phyloP scores from a whole-genome alignment of 2,797 vertebrate genomes.

The Lindbergichthys nudifrons region DNA sequence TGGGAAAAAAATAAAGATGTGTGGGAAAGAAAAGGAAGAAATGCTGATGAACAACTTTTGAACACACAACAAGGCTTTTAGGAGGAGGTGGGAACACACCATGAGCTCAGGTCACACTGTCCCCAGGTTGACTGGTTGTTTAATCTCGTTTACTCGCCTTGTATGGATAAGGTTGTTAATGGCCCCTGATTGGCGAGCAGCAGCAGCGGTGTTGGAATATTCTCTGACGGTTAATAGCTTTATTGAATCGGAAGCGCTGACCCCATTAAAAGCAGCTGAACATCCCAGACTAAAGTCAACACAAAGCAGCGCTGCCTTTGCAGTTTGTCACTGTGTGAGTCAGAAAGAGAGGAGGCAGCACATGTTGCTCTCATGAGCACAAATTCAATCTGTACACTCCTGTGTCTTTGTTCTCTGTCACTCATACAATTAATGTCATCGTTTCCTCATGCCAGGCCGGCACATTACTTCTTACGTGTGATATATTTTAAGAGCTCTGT shows the following conservation, averaged over 20 bases:
- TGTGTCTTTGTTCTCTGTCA: slow-evolving; percentile 55
- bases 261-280: slow-evolving; percentile 82
- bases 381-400: slow-evolving; percentile 61
- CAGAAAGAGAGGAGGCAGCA: slow-evolving; percentile 40
- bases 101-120: slow-evolving; percentile 50
- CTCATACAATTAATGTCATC: slow-evolving; percentile 29
- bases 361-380: slow-evolving; percentile 66
- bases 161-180: slow-evolving; percentile 53
- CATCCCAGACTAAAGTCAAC: slow-evolving; percentile 74
- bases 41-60: slow-evolving; percentile 58
- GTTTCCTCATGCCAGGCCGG: slow-evolving; percentile 26
- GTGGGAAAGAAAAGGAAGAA: slow-evolving; percentile 58
- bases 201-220: slow-evolving; percentile 63
- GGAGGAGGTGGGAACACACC: slow-evolving; percentile 56
- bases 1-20: slow-evolving; percentile 32
- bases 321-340: slow-evolving; percentile 52
- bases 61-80: slow-evolving; percentile 37
- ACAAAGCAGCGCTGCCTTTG: slow-evolving; percentile 79
- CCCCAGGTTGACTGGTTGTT: slow-evolving; percentile 8
- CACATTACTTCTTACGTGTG: background rate
- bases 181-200: slow-evolving; percentile 51
- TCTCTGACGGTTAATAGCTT: slow-evolving; percentile 76
- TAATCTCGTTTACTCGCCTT: slow-evolving; percentile 35
- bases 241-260: slow-evolving; percentile 83
- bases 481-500: background rate